phyloP scores from a whole-genome alignment of 2,113 vertebrate species.

The Haemorhous mexicanus region DNA sequence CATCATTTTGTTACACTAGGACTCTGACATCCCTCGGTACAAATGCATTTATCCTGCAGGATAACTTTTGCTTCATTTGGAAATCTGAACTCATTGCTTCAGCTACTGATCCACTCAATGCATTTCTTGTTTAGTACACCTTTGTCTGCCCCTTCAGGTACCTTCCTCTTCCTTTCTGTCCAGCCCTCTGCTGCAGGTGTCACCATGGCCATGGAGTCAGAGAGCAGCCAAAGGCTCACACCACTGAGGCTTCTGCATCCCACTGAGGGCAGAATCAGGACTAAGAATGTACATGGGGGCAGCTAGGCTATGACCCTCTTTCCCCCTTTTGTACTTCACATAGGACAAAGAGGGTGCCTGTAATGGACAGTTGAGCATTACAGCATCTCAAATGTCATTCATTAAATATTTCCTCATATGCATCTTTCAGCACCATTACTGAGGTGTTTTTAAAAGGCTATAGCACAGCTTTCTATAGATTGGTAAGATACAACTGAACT shows the following conservation, averaged over 20 bases:
- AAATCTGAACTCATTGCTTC: not conserved
- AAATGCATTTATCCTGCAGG: not conserved
- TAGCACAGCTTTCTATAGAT: not conserved
- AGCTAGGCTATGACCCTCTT: not conserved
- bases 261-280: not conserved
- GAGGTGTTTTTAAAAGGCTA: not conserved
- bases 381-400: not conserved
- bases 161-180: not conserved
- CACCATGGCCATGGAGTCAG: not conserved
- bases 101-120: fast-evolving
- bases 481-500: not conserved
- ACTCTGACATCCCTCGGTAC: fast-evolving
- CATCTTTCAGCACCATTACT: not conserved
- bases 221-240: not conserved
- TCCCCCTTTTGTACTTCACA: not conserved
- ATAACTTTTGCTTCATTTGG: not conserved
- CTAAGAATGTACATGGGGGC: not conserved
- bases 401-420: not conserved
- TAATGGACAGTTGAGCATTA: not conserved
- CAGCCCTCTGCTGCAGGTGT: not conserved
- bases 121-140: not conserved
- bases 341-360: not conserved
- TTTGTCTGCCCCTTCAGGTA: not conserved
- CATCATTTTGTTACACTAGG: not conserved
- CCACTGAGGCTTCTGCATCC: not conserved